Conservation (phyloP, 2,797 vertebrate species). For the Masticophis lateralis region DNA sequence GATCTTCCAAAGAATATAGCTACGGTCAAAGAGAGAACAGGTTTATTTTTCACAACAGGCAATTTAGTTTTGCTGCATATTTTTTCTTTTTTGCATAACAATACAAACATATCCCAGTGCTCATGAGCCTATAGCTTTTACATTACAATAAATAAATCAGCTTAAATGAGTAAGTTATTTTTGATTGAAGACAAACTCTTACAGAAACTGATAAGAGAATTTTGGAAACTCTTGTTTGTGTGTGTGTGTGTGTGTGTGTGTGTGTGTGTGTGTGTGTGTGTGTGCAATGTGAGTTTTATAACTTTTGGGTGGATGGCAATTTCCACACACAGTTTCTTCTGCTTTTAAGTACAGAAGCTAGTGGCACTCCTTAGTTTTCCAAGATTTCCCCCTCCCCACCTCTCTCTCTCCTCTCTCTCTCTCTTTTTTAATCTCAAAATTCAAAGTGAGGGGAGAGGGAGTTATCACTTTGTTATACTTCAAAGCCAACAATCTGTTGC, state of each 20-base stretch:
- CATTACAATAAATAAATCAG: neutral
- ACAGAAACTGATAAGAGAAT: neutral
- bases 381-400: neutral
- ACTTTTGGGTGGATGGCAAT: neutral
- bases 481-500: neutral
- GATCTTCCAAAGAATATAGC: neutral
- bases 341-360: neutral
- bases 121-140: neutral
- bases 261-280: too few relatives aligned
- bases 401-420: neutral
- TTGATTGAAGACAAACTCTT: neutral
- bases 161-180: neutral
- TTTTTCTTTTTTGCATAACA: neutral
- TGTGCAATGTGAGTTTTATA: neutral
- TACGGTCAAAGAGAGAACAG: neutral
- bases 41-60: neutral
- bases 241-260: too few relatives aligned
- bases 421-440: accelerated
- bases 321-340: neutral
- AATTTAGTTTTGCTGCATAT: neutral
- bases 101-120: neutral
- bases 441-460: neutral
- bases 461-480: neutral
- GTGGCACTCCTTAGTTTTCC: neutral
- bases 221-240: neutral